Conservation (phyloP, 2,113 vertebrate genomes). For the Lampris incognitus region DNA sequence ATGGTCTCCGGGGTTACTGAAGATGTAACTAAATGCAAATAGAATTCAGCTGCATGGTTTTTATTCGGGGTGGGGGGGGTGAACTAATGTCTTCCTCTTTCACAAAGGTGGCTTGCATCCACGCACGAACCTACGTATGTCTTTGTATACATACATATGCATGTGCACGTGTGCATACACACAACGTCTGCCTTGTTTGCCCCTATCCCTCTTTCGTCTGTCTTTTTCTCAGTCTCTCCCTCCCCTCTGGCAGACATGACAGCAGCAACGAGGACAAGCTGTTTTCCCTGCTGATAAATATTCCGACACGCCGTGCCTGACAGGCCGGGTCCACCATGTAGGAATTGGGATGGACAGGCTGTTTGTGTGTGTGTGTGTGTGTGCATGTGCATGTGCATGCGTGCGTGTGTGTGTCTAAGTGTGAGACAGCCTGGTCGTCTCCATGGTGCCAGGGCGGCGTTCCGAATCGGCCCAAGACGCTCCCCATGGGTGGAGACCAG, state of each 20-base stretch:
- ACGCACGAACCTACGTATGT: too few species aligned
- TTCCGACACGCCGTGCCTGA: slow-evolving; percentile 61
- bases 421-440: slow-evolving; percentile 42
- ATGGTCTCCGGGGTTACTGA: too few species aligned
- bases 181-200: slow-evolving; percentile 4
- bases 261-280: slow-evolving; percentile 74
- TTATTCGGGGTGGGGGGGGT: too few species aligned
- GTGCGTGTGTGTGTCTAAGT: slow-evolving; percentile 1
- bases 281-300: slow-evolving; percentile 74
- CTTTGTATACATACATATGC: neutral
- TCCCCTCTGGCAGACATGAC: slow-evolving; percentile 64
- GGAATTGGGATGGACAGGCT: slow-evolving; percentile 59
- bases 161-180: neutral
- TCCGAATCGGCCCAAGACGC: slow-evolving; percentile 43
- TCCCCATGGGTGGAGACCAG: slow-evolving; percentile 39
- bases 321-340: slow-evolving; percentile 46
- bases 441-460: slow-evolving; percentile 37
- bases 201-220: neutral
- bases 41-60: too few species aligned
- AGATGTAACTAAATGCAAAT: too few species aligned
- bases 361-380: slow-evolving; percentile 11
- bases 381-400: neutral
- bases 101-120: too few species aligned
- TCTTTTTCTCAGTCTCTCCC: slow-evolving; percentile 11
- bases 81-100: too few species aligned